A percentile compares a stretch with the other conserved stretches of the same genome.
phyloP scores from a whole-genome alignment of 64 coral and sea anemone genomes.

The Trachythela sp. region DNA sequence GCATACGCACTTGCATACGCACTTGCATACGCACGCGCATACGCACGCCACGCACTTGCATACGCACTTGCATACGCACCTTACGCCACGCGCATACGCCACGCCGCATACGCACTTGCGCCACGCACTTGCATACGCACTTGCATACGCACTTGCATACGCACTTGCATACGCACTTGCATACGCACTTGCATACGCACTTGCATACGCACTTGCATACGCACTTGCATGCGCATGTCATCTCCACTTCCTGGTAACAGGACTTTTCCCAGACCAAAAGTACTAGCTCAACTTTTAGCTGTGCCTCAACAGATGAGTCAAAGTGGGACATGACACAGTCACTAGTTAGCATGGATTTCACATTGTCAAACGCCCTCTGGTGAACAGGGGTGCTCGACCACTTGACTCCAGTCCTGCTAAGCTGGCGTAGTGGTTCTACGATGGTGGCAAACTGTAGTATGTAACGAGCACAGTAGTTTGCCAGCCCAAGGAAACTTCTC shows the following conservation, averaged over 20 bases:
- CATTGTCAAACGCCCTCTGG: neutral
- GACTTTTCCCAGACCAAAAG: constrained; percentile 50
- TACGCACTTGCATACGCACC: constrained; percentile 35
- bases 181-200: constrained; percentile 36
- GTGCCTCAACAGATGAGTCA: neutral
- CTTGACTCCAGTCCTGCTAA: neutral
- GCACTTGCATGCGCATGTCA: neutral
- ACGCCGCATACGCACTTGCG: constrained; percentile 32
- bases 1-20: constrained; percentile 31
- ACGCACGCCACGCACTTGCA: no score
- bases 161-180: constrained; percentile 32
- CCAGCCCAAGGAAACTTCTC: neutral
- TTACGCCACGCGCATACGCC: no score
- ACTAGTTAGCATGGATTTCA: constrained; percentile 10
- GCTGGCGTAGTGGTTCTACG: constrained; percentile 22
- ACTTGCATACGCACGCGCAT: constrained; percentile 28
- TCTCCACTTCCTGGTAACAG: neutral
- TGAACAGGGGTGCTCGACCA: neutral
- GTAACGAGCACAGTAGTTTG: constrained; percentile 3
- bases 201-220: constrained; percentile 31
- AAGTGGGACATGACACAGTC: constrained; percentile 39
- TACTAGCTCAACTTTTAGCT: constrained; percentile 52
- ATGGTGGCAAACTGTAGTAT: constrained; percentile 23
- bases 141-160: constrained; percentile 26
- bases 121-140: no score